Evolutionary conservation across 2,888 invertebrate species (phyloP), one percentile per base, ranked within the genome.

Genomic region (Eupelmus urozonus): DNA sequence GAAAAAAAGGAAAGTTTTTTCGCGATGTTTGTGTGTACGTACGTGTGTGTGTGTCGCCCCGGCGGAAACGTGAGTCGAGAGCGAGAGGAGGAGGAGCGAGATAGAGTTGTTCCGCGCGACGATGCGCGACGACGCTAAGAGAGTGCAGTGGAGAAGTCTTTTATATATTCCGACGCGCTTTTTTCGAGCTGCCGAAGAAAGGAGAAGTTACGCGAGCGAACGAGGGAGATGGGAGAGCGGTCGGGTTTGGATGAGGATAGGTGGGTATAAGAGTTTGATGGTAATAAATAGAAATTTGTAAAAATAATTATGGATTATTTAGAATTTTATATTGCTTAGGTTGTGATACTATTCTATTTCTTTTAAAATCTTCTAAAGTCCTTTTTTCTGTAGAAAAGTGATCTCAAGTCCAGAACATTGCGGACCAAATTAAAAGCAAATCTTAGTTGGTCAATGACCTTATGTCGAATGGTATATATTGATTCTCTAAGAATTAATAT

Each of bases 1-100:
- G 23, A 63, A 1, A 18, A 29, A n/a, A 11, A n/a, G 23, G n/a
- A 9, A n/a, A 59, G 60, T 62, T 73, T 73, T 73, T 73, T 55
- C 80, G 81, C 81, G 77, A 20, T 16, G 45, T n/a, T n/a, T n/a
- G n/a, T 18, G 45, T 45, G 13, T 45, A 16, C 45, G 16, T 79
- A 81, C 78, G 81, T 76, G 57, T 11, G 23, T 23, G 29, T n/a
- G 59, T 60, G 49, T 49, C 60, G 49, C 29, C 70, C 34, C 53
- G 40, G 62, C 34, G 73, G 65, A 71, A 63, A 76, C 76, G 65
- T 77, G 77, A 72, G 77, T 60, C 45, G 76, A 70, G 67, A 81
- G 55, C 65, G 49, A 78, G 80, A 81, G 79, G 74, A 79, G 82
- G 59, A 76, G 78, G 55, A 75, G 66, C 73, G 20, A 78, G 67